Evolutionary conservation across 2,113 vertebrate genomes (phyloP).

Genomic region (Onychostruthus taczanowskii): DNA sequence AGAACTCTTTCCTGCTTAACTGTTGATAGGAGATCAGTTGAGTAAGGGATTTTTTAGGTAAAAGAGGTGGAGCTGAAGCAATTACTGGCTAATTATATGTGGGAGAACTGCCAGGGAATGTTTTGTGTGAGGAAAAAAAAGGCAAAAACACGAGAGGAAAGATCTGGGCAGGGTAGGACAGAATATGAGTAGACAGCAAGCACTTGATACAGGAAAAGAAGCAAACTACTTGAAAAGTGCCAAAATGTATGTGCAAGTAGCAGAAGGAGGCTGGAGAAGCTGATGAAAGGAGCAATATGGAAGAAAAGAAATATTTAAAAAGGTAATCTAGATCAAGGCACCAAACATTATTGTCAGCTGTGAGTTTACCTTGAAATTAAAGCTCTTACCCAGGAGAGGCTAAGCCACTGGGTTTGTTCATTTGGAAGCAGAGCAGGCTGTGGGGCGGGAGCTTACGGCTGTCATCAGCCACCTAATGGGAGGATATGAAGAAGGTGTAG

Average conservation of each 20-base stretch:
- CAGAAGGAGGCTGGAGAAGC: background rate
- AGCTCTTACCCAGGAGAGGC: background rate
- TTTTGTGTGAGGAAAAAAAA: background rate
- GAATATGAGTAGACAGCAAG: background rate
- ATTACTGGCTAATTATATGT: background rate
- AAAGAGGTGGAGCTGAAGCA: constrained; percentile 6
- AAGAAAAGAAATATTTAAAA: background rate
- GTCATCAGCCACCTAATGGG: background rate
- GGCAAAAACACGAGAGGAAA: background rate
- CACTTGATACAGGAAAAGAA: background rate
- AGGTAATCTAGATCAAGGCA: background rate
- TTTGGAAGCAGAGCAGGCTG: background rate
- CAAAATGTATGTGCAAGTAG: background rate
- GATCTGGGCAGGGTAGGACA: background rate
- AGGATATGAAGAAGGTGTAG: background rate
- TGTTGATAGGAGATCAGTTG: background rate
- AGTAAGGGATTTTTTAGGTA: background rate
- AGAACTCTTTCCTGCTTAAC: background rate
- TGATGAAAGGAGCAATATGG: background rate
- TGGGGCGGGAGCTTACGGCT: background rate
- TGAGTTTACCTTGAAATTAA: background rate
- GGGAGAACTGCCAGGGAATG: background rate
- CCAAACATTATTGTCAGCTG: background rate
- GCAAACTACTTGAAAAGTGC: background rate
- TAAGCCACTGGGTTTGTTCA: background rate